Percentiles rank a stretch among this genome's conserved stretches.
Conservation (phyloP, 2,797 vertebrate genomes). For the Podarcis lilfordi region DNA sequence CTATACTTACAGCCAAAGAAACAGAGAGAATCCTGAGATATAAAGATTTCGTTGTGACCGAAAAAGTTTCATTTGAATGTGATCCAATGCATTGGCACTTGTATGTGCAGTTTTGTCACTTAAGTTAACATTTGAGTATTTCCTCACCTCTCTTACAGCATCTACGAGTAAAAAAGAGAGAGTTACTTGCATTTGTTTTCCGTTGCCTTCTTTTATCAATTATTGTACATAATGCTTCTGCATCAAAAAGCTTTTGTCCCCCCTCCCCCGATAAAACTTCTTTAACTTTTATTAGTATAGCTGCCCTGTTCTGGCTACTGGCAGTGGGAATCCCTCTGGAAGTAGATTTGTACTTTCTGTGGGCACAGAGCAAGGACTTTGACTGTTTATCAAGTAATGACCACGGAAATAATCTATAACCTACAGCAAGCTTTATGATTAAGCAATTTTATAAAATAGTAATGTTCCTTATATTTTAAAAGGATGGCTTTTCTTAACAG, state of each 20-base stretch:
- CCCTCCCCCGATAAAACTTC: background rate
- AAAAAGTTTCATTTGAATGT: constrained; percentile 98
- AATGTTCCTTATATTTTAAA: background rate
- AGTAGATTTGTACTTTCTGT: too few relatives aligned
- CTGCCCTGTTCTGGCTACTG: background rate
- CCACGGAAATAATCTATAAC: background rate
- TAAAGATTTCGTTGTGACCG: constrained; percentile 96
- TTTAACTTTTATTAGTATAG: too few relatives aligned
- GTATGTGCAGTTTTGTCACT: constrained; percentile 74
- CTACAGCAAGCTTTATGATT: background rate
- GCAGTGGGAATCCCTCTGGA: too few relatives aligned
- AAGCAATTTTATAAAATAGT: background rate
- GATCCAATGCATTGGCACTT: constrained; percentile 84
- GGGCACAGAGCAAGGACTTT: too few relatives aligned
- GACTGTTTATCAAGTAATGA: too few relatives aligned
- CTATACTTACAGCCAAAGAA: constrained; percentile 94
- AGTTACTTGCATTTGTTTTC: constrained; percentile 35
- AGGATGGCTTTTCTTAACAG: background rate
- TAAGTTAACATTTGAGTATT: constrained; percentile 83
- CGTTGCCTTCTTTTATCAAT: background rate
- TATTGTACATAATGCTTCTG: background rate
- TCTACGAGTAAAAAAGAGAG: constrained; percentile 78
- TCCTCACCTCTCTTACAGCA: constrained; percentile 91
- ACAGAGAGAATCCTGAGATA: constrained; percentile 95
- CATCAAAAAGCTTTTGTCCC: background rate